phyloP scores from a whole-genome alignment of 2,113 vertebrate species.

The Alectura lathami region DNA sequence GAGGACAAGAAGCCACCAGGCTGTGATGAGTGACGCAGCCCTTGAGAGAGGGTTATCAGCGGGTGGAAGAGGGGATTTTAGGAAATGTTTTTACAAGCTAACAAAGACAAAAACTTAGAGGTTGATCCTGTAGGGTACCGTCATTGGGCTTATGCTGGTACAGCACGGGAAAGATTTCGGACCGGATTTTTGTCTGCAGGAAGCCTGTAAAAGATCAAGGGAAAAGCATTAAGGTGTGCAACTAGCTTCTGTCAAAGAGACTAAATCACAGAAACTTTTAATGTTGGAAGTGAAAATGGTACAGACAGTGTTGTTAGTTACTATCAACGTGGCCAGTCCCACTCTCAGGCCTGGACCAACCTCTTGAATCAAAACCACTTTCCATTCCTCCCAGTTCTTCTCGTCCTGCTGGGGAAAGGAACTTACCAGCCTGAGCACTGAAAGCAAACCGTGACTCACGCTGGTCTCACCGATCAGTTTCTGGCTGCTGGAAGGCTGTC shows the following conservation, averaged over 20 bases:
- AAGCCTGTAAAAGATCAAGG: background rate
- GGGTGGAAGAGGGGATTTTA: background rate
- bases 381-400: background rate
- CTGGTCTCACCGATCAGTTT: background rate
- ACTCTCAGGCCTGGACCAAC: background rate
- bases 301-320: background rate
- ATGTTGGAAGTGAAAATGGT: background rate
- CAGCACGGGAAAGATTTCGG: background rate
- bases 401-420: background rate
- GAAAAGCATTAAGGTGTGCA: background rate
- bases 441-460: background rate
- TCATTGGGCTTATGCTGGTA: background rate
- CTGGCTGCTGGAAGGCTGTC: background rate
- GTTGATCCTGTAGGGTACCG: background rate
- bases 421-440: too few relatives aligned
- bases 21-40: background rate
- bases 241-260: background rate
- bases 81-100: background rate
- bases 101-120: background rate
- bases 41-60: background rate
- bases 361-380: background rate
- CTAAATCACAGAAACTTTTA: background rate
- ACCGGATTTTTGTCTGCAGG: background rate
- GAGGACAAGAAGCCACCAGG: background rate
- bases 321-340: rapidly evolving